Percentiles rank a stretch among this genome's conserved stretches.
phyloP scores from a whole-genome alignment of 1,140 invertebrate genomes.

The Anoplophora glabripennis region DNA sequence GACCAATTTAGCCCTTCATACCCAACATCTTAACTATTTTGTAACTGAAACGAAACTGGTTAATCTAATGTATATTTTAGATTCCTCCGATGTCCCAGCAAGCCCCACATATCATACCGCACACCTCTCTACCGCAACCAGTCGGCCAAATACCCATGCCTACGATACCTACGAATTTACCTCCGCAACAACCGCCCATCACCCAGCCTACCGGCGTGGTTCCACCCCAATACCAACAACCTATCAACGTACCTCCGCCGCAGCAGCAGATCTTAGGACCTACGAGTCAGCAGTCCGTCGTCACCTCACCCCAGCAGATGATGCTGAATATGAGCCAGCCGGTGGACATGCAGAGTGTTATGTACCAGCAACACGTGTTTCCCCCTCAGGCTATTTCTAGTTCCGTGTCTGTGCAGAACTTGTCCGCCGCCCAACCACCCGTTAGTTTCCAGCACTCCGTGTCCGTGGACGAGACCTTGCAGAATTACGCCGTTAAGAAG shows the following conservation, averaged over 20 bases:
- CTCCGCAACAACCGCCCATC: not conserved
- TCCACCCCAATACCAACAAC: not conserved
- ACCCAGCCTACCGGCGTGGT: not conserved
- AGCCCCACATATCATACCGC: no score
- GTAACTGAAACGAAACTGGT: no score
- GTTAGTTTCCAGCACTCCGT: constrained; percentile 24
- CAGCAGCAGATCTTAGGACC: no score
- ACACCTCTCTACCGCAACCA: no score
- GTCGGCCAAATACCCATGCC: no score
- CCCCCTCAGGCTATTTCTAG: constrained; percentile 20
- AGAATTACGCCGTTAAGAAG: constrained; percentile 26
- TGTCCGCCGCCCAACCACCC: constrained; percentile 12
- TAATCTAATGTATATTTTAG: no score
- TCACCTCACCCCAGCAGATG: constrained; percentile 13
- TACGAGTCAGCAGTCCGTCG: no score
- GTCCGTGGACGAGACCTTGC: constrained; percentile 28
- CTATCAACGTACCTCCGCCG: not conserved
- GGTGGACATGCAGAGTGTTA: constrained; percentile 7
- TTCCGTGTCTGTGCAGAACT: constrained; percentile 36
- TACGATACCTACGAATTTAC: no score
- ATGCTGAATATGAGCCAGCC: constrained; percentile 12
- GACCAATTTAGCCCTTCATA: no score
- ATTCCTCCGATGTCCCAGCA: no score
- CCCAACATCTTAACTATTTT: no score
- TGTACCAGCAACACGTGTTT: constrained; percentile 10